phyloP scores from a whole-genome alignment of 2,888 invertebrate genomes.

The Hyppa rectilinea region DNA sequence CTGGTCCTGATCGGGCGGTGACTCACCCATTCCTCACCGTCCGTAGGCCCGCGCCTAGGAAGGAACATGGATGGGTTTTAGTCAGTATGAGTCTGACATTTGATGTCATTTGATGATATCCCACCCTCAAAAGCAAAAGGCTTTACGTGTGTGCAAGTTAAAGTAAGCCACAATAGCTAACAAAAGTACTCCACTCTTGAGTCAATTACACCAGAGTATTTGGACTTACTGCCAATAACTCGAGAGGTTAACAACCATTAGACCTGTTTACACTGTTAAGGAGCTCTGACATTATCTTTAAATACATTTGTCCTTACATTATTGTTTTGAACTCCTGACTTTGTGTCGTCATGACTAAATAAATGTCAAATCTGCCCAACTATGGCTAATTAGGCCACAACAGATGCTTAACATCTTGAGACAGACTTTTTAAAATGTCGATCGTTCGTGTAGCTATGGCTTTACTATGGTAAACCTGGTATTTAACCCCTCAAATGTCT shows the following conservation, averaged over 20 bases:
- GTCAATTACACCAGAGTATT: constrained; percentile 16
- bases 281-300: constrained; percentile 57
- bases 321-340: constrained; percentile 53
- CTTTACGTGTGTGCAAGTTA: too few relatives aligned
- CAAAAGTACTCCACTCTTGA: background rate
- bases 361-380: constrained; percentile 60
- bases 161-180: background rate
- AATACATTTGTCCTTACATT: constrained; percentile 55
- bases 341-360: constrained; percentile 33
- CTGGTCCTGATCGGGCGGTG: too few relatives aligned
- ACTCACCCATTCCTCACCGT: too few relatives aligned
- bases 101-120: too few relatives aligned
- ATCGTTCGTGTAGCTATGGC: constrained; percentile 28
- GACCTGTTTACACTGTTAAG: constrained; percentile 47
- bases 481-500: too few relatives aligned
- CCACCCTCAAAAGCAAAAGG: too few relatives aligned
- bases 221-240: background rate
- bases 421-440: constrained; percentile 52
- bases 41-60: too few relatives aligned
- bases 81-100: too few relatives aligned
- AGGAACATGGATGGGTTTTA: too few relatives aligned
- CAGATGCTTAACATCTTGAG: constrained; percentile 45
- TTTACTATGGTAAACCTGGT: constrained; percentile 26
- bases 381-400: constrained; percentile 58
- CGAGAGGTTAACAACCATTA: constrained; percentile 32